A percentile compares a stretch with the other conserved stretches of the same genome.
These are phyloP conservation scores for Neopipo cinnamomea DNA, from an alignment of 2,113 vertebrate genomes.

Conservation along the genomic window DNA sequence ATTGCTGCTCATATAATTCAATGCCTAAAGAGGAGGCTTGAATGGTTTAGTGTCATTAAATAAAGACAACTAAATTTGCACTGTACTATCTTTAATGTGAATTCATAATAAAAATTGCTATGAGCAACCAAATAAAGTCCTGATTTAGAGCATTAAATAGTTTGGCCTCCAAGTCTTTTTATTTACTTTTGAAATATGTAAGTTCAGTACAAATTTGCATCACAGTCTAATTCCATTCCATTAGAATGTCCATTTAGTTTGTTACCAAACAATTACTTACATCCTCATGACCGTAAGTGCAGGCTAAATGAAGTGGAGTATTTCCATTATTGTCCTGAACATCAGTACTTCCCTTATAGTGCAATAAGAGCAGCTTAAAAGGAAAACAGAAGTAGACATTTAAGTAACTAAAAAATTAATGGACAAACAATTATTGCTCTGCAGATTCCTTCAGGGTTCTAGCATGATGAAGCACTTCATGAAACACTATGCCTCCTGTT, in stretches of 20 bases:
- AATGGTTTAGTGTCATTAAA: not conserved
- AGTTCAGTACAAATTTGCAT: not conserved
- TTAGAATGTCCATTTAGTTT: not conserved
- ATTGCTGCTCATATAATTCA: not conserved
- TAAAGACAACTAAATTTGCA: not conserved
- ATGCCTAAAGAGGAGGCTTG: not conserved
- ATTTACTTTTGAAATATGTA: not conserved
- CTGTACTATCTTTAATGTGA: not conserved
- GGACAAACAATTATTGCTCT: not conserved
- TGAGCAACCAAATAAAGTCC: not conserved
- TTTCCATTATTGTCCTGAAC: slow-evolving; percentile 93
- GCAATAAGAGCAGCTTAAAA: slow-evolving; percentile 87
- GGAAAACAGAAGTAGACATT: not conserved
- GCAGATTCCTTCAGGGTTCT: not conserved
- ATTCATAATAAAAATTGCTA: not conserved
- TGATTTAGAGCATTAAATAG: not conserved
- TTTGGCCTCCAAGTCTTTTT: not conserved
- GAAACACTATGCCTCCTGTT: not conserved
- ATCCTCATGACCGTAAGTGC: slow-evolving; percentile 92
- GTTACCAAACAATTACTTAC: slow-evolving; percentile 73
- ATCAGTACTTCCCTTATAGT: slow-evolving; percentile 88
- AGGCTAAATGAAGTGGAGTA: slow-evolving; percentile 92
- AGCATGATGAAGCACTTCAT: not conserved
- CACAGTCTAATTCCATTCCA: not conserved
- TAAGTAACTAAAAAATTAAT: slow-evolving; percentile 1